Conservation (phyloP, 1,140 invertebrate genomes). For the Drosophila saltans region DNA sequence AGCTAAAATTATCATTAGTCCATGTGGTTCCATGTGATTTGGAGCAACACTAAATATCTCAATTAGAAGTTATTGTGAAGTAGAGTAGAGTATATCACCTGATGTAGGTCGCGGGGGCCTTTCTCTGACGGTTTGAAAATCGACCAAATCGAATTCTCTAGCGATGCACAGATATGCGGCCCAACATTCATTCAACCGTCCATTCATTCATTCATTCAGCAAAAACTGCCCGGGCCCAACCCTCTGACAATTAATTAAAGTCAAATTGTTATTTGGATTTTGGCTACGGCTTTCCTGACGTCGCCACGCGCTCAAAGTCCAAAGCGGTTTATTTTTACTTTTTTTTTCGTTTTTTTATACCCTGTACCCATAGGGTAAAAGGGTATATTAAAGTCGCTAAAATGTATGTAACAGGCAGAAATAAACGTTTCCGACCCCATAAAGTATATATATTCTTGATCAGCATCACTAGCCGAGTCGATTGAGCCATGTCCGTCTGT, state of each 20-base stretch:
- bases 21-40: conserved; percentile 54
- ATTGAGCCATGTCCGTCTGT: too few species aligned
- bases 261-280: conserved; percentile 50
- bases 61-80: conserved; percentile 72
- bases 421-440: too few species aligned
- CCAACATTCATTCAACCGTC: conserved; percentile 25
- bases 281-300: conserved; percentile 20
- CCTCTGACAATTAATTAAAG: conserved; percentile 78
- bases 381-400: too few species aligned
- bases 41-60: conserved; percentile 80
- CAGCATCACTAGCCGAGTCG: too few species aligned
- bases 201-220: conserved; percentile 56
- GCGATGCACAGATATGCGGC: conserved; percentile 43
- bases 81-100: conserved; percentile 19
- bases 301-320: conserved; percentile 54
- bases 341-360: too few species aligned
- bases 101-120: conserved; percentile 66
- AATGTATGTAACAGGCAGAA: too few species aligned
- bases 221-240: conserved; percentile 56
- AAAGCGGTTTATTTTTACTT: conserved; percentile 45
- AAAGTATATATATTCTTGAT: too few species aligned
- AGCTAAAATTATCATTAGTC: conserved; percentile 14
- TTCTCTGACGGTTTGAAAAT: conserved; percentile 60
- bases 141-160: conserved; percentile 56
- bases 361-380: too few species aligned